Conservation (phyloP, 1,140 invertebrate genomes). For the Akabosia matsudoensis region DNA sequence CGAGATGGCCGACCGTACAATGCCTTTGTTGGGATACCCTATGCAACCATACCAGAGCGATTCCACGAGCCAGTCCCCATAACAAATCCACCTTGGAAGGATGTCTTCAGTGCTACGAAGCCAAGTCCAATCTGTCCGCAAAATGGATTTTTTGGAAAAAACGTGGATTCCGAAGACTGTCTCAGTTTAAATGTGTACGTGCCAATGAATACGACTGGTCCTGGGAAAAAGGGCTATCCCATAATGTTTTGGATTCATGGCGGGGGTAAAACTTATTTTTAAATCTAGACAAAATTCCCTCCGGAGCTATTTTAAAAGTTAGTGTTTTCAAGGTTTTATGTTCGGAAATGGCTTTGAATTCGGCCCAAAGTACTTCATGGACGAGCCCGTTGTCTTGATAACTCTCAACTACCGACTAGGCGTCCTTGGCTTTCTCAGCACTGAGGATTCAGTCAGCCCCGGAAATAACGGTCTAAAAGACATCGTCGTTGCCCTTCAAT, state of each 20-base stretch:
- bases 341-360: not conserved
- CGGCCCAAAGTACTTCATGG: not conserved
- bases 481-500: not conserved
- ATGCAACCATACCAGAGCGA: not conserved
- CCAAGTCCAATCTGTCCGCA: not conserved
- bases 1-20: not conserved
- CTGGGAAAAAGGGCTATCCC: not conserved
- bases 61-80: not conserved
- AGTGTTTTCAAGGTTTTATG: no score
- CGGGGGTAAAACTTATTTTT: not conserved
- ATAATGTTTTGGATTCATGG: not conserved
- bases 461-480: constrained; percentile 16
- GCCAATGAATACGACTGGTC: not conserved
- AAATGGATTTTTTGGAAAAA: not conserved
- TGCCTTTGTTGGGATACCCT: not conserved
- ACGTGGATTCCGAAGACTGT: not conserved
- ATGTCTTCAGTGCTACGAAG: not conserved
- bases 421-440: not conserved
- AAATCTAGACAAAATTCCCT: no score
- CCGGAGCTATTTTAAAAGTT: no score
- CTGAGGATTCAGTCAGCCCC: not conserved
- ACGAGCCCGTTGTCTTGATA: not conserved
- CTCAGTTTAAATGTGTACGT: constrained; percentile 5
- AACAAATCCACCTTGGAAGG: not conserved
- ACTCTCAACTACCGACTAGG: constrained; percentile 5